Base-by-base conservation (phyloP, 2,888 invertebrate genomes). In the Cancer borealis region DNA sequence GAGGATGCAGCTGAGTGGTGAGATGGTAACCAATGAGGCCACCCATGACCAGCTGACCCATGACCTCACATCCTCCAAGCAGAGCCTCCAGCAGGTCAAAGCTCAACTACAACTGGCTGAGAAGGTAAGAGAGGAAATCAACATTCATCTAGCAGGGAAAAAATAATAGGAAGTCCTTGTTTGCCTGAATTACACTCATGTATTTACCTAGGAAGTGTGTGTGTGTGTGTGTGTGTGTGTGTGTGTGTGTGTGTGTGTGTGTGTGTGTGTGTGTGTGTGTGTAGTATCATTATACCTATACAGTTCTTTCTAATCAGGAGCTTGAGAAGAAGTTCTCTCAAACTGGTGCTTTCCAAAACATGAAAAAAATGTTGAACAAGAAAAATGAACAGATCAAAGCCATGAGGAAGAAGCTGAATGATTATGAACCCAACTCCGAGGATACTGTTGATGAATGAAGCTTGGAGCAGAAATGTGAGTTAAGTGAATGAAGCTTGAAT, bases 271-370 rank as follows among this genome's bases (percentile, higher is more conserved):
- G 54, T 91, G 30, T 54, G n/a, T 49, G 30, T 49, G 17, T 91
- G 21, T 88, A 47, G 45, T 39, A 49, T 47, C 17, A 46, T n/a
- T 46, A 66, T 30, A 8, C 45, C n/a, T 10, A 39, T n/a, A 6
- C 1, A 47, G 2, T 30, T 21, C 87, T 60, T 87, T 46, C 60
- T 60, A 39, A 46, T 21, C 95, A 97, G 97, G 97, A 97, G 96
- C 96, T 97, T 88, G 97, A 97, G 96, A 97, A 97, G 96, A 97
- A 97, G 96, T 97, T 97, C 95, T 97, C 97, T 95, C 97, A 97
- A 96, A 97, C 97, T 21, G 96, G 97, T 30, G 97, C 97, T 26
- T 97, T 97, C 96, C 96, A 96, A 95, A 97, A 97, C 96, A 96
- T 97, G 96, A 97, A 97, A 96, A 97, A 97, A 96, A 97, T 97